Percentiles rank a stretch among this genome's conserved stretches.
These are phyloP conservation scores for Meandrina meandrites DNA, from an alignment of 92 coral and sea anemone species.

Conservation along the genomic window DNA sequence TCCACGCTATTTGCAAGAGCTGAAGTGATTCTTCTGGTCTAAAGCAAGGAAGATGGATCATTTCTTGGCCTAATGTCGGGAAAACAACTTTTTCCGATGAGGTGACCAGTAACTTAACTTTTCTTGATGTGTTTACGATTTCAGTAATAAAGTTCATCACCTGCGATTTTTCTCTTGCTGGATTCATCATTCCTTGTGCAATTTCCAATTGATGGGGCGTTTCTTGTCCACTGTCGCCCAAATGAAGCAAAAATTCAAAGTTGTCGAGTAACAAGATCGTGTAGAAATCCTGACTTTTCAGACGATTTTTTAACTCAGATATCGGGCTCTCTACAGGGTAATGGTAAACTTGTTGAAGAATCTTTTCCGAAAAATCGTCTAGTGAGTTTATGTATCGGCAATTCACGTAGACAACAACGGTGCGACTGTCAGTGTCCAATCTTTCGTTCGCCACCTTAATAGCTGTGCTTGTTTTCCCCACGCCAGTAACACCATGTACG, in stretches of 20 bases:
- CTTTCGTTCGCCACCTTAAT: slow-evolving; percentile 42
- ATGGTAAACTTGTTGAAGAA: not conserved
- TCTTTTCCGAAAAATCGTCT: slow-evolving; percentile 42
- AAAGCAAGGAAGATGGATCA: too few relatives aligned
- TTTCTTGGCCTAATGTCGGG: too few relatives aligned
- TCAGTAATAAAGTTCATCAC: too few relatives aligned
- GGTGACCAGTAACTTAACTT: slow-evolving; percentile 51
- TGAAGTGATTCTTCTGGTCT: too few relatives aligned
- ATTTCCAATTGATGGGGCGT: too few relatives aligned
- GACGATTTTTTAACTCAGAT: not conserved
- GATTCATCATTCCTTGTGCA: too few relatives aligned
- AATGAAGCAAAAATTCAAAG: slow-evolving; percentile 1
- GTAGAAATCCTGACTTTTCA: not conserved
- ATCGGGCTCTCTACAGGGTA: not conserved
- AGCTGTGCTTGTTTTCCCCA: slow-evolving; percentile 56
- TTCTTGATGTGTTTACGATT: too few relatives aligned
- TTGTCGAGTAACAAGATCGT: slow-evolving; percentile 1
- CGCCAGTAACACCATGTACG: slow-evolving; percentile 44
- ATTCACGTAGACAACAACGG: slow-evolving; percentile 40
- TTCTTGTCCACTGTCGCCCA: not conserved
- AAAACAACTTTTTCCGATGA: slow-evolving; percentile 38
- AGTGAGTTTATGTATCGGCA: slow-evolving; percentile 38
- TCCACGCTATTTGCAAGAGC: too few relatives aligned
- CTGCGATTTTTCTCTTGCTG: too few relatives aligned
- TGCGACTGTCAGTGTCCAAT: not conserved